These are phyloP conservation scores for Heterotis niloticus DNA, from an alignment of 2,113 vertebrate species.

Conservation along the genomic window DNA sequence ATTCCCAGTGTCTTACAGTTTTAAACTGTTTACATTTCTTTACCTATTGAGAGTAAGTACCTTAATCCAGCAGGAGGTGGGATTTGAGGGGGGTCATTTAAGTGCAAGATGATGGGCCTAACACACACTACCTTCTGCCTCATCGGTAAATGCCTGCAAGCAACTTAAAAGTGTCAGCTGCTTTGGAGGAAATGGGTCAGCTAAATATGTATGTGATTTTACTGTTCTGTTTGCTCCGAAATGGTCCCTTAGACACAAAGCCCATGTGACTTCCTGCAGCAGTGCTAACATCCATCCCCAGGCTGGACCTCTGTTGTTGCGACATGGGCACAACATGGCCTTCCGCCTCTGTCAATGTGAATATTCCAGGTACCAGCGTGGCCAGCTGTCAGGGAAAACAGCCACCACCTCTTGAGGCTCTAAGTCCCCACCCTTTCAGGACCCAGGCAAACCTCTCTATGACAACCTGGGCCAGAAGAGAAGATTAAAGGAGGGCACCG, in stretches of 20 bases:
- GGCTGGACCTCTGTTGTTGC: slow-evolving; percentile 44
- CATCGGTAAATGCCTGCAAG: too few relatives aligned
- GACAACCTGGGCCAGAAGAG: not conserved
- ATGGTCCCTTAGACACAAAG: not conserved
- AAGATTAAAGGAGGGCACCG: not conserved
- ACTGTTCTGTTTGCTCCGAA: not conserved
- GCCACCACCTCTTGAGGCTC: not conserved
- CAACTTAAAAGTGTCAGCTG: too few relatives aligned
- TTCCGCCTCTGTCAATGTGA: slow-evolving; percentile 40
- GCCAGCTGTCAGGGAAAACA: slow-evolving; percentile 37
- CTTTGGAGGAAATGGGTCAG: too few relatives aligned
- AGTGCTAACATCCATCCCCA: slow-evolving; percentile 29
- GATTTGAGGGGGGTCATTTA: too few relatives aligned
- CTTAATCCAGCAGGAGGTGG: too few relatives aligned
- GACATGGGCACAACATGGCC: slow-evolving; percentile 46
- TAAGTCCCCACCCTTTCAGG: not conserved
- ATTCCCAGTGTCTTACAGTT: too few relatives aligned
- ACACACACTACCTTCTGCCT: too few relatives aligned
- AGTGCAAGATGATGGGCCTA: too few relatives aligned
- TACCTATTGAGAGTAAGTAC: too few relatives aligned
- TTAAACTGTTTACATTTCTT: too few relatives aligned
- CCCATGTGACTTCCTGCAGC: not conserved
- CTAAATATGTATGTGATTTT: too few relatives aligned
- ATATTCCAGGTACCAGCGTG: slow-evolving; percentile 15
- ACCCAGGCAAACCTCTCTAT: slow-evolving; percentile 6